Evolutionary conservation across 1,140 invertebrate genomes (phyloP), one percentile per base, ranked within the genome.

Genomic region (Meteorus sp.): DNA sequence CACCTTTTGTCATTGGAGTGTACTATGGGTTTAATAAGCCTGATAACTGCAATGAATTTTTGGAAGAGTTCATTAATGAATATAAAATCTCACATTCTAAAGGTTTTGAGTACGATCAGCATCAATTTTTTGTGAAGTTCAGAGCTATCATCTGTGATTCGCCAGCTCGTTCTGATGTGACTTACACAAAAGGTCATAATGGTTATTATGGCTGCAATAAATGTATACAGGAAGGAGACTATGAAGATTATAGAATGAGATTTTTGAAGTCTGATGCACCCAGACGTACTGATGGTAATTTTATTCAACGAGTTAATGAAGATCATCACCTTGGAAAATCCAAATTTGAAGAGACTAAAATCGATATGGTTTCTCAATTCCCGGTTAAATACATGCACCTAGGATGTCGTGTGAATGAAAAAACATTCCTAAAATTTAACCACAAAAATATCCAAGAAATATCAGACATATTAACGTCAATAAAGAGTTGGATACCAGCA

Each of bases 241-340:
- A 50, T 8, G 31, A 63, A 27, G 52, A 66, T 19, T n/a, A n/a
- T n/a, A 23, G 59, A 39, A 56, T 70, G 17, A 33, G 52, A 25
- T 65, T 60, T 45, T 37, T 60, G 0, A 54, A 60, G 27, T 54
- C 27, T 15, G 25, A 56, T 45, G 44, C 22, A 9, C 17, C 11
- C 11, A 44, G 59, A 31, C 9, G 60, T 23, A 51, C 53, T 37
- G 66, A 77, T 64, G 39, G 63, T n/a, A 39, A 39, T 11, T 77
- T 76, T 61, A 22, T 62, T 58, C 17, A 59, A 19, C 35, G 63
- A 27, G 39, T 47, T 19, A 57, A 75, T 64, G 57, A 51, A 45
- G 59, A 74, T n/a, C 73, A 73, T 59, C 72, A 75, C 33, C 57
- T 22, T 13, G 58, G 58, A 20, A 13, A 50, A n/a, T 66, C 64